phyloP scores from a whole-genome alignment of 2,113 vertebrate genomes.

The Opisthocomus hoazin region DNA sequence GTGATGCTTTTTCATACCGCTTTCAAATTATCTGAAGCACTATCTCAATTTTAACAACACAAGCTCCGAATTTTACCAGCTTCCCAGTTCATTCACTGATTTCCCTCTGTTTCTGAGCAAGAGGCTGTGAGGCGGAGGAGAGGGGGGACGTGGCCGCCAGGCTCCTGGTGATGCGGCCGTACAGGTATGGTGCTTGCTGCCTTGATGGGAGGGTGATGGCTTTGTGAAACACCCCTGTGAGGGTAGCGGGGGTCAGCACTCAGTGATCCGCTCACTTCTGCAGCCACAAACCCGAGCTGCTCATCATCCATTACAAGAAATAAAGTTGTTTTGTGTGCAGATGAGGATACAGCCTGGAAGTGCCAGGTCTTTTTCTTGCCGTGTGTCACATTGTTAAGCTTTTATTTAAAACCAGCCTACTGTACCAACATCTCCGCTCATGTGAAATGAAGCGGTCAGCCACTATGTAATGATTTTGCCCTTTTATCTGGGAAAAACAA shows the following conservation, averaged over 20 bases:
- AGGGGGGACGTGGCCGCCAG: rapidly evolving
- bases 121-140: neutral
- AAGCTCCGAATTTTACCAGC: neutral
- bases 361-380: neutral
- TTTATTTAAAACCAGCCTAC: neutral
- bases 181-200: neutral
- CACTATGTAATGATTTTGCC: neutral
- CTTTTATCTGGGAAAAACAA: neutral
- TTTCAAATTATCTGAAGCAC: neutral
- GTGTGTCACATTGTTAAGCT: neutral
- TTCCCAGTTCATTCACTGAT: neutral
- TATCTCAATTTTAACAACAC: neutral
- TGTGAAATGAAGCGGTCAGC: neutral
- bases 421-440: neutral
- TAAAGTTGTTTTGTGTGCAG: rapidly evolving
- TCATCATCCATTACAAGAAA: neutral
- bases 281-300: neutral
- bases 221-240: neutral
- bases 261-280: neutral
- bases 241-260: neutral
- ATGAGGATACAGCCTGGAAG: neutral
- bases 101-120: neutral
- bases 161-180: neutral
- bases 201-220: neutral
- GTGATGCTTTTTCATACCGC: neutral